Base-by-base conservation (phyloP, 1,140 invertebrate genomes). In the Samia ricini region DNA sequence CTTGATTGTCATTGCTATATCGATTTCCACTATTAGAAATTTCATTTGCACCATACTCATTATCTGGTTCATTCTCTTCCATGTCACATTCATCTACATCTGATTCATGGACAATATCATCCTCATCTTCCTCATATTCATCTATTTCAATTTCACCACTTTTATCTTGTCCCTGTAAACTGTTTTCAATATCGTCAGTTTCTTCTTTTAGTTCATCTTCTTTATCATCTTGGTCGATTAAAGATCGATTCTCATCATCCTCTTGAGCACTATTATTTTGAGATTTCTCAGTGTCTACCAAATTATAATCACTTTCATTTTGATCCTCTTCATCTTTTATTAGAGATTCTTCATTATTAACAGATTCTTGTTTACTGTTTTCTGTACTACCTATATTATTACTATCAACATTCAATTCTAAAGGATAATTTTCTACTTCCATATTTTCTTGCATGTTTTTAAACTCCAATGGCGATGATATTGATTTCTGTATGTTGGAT, bases 81-180 rank as follows among this genome's bases (percentile, higher is more conserved):
- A 72, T 64, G 54, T 76, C 68, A 64, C 65, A 69, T 23, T 73
- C 54, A 7, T 65, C 55, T 61, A 49, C 24, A 8, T 61, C 49
- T 2, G 18, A 12, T 57, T 63, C 50, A 42, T 58, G 4, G 20
- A 23, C 22, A 55, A 24, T n/a, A 20, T 29, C 24, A 36, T 64
- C 52, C 49, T 33, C 33, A 58, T 61, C 48, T 51, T 64, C 55
- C 50, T 65, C 50, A 54, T 55, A 55, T 21, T 64, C 54, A 20
- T 60, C 58, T 21, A 23, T 12, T 29, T 66, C 24, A 56, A 12
- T 55, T 42, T 26, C 51, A 18, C 61, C 18, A 22, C 4, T 15
- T 2, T 24, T 52, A 36, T 60, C 15, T 19, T 51, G 56, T 56
- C 51, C 24, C 15, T 52, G 51, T 51, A 61, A 20, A 58, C 19